Percentiles rank a stretch among this genome's conserved stretches.
Conservation (phyloP, 2,888 invertebrate genomes). For the Deilephila porcellus region DNA sequence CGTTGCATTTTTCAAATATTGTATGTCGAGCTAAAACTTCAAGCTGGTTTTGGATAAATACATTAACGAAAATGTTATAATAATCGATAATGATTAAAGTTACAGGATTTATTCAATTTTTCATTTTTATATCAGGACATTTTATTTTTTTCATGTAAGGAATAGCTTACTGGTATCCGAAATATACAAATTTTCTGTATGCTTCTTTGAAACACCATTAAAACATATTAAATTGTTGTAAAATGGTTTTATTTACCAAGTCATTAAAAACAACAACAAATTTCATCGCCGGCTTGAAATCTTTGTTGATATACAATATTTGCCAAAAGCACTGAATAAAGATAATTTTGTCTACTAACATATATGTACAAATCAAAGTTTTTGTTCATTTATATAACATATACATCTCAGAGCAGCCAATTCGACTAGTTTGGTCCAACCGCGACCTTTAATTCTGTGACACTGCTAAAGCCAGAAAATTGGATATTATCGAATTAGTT, state of each 20-base stretch:
- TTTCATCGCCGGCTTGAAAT: not conserved
- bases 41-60: not conserved
- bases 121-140: too few relatives aligned
- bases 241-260: too few relatives aligned
- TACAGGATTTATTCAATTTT: too few relatives aligned
- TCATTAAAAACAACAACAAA: too few relatives aligned
- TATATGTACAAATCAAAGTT: constrained; percentile 11
- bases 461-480: constrained; percentile 44
- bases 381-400: constrained; percentile 23
- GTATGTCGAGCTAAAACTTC: not conserved
- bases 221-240: too few relatives aligned
- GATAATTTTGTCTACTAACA: constrained; percentile 5
- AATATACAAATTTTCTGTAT: too few relatives aligned
- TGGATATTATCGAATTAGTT: not conserved
- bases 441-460: constrained; percentile 40
- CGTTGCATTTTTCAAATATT: constrained; percentile 4
- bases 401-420: constrained; percentile 43
- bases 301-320: not conserved
- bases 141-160: too few relatives aligned
- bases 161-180: too few relatives aligned
- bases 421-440: constrained; percentile 56
- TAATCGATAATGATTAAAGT: too few relatives aligned
- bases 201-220: too few relatives aligned
- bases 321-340: not conserved
- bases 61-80: too few relatives aligned